Base-by-base conservation (phyloP, 2,888 invertebrate species). In the Apocheima hispidaria region DNA sequence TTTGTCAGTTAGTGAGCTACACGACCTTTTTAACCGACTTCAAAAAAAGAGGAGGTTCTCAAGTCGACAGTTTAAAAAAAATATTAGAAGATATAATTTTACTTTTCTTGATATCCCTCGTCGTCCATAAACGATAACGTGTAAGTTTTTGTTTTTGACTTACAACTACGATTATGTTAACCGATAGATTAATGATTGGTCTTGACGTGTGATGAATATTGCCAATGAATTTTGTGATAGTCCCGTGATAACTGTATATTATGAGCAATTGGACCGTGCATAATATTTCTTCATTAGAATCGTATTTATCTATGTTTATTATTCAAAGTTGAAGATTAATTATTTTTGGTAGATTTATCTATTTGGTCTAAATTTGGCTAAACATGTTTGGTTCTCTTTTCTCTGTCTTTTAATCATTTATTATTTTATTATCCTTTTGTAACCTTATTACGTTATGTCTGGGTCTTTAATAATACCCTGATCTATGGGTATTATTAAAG, bases 161-260 rank as follows among this genome's bases (percentile, higher is more conserved):
- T 54, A 60, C 43, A 59, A 49, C 16, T 54, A 40, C 18, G 23
- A 26, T 23, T 12, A 44, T 18, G 46, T 33, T 46, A 30, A n/a
- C 6, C 43, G 35, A 61, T 52, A 35, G 49, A 58, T 61, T 50
- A 55, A 66, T 60, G 57, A 69, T 65, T 60, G 53, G 48, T 54
- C 56, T 66, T 69, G 66, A 65, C 63, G 54, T 66, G 44, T 63
- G 64, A 65, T 65, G 63, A 59, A 63, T 49, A 56, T 43, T 58
- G 43, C 33, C 40, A 61, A 61, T 59, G 53, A 63, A 56, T 65
- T 68, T 66, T 63, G 61, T 57, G 50, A 62, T 58, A 55, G 53
- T 57, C 57, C 54, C 44, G 36, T 26, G 12, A 36, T 71, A 71
- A 69, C 71, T 68, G 68, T 71, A 65, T 54, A 65, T 52, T 38